A percentile compares a stretch with the other conserved stretches of the same genome.
phyloP scores from a whole-genome alignment of 2,113 vertebrate species.

The Columbina picui region DNA sequence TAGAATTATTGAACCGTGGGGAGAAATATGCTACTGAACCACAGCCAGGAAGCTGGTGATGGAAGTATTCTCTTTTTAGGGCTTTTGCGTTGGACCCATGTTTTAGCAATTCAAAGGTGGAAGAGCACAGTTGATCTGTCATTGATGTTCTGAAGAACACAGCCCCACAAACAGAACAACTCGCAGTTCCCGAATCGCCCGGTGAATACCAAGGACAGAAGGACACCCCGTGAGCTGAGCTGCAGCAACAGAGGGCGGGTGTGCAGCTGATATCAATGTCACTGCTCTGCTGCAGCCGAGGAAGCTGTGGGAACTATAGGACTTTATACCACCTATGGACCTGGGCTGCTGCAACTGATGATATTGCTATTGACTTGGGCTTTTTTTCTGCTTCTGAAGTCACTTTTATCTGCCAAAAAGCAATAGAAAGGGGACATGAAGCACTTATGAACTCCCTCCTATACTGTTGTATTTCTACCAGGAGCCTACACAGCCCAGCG shows the following conservation, averaged over 20 bases:
- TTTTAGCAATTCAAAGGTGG: neutral
- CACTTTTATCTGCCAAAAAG: neutral
- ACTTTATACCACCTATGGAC: neutral
- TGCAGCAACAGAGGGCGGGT: neutral
- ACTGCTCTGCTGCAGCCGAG: neutral
- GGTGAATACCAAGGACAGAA: neutral
- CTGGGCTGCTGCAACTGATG: neutral
- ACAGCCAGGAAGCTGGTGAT: neutral
- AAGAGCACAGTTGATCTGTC: neutral
- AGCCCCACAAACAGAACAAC: neutral
- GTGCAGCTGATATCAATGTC: neutral
- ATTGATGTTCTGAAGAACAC: neutral
- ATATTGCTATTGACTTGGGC: neutral
- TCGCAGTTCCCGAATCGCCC: neutral
- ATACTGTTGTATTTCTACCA: neutral
- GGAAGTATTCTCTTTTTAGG: neutral
- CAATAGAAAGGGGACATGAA: neutral
- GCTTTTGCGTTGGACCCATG: neutral
- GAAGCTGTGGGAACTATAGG: neutral
- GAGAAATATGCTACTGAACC: neutral
- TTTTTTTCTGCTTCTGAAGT: neutral
- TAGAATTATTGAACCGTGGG: neutral
- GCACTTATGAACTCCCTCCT: neutral
- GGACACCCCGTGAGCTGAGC: neutral
- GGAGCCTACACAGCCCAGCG: neutral